phyloP scores from a whole-genome alignment of 2,888 invertebrate species.

The Agrotis puta region DNA sequence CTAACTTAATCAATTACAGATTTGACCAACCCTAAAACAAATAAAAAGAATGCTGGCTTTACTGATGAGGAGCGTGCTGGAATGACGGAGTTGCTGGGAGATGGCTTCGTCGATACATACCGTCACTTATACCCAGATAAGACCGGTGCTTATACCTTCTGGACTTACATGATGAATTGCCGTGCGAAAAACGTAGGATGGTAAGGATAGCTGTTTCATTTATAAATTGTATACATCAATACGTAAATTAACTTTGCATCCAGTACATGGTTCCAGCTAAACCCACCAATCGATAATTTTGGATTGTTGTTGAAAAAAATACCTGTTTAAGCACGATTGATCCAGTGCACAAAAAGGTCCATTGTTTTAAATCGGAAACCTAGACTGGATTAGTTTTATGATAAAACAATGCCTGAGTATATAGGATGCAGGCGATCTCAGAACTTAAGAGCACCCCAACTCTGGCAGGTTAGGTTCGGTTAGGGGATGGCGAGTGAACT shows the following conservation, averaged over 20 bases:
- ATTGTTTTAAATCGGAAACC: no score
- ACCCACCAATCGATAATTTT: background rate
- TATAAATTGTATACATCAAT: background rate
- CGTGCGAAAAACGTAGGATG: slow-evolving; percentile 98
- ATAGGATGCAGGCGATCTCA: no score
- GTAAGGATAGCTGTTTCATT: slow-evolving; percentile 88
- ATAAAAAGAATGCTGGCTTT: slow-evolving; percentile 98
- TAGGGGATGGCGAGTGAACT: no score
- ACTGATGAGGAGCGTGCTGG: slow-evolving; percentile 98
- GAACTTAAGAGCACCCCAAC: no score
- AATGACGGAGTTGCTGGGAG: slow-evolving; percentile 95
- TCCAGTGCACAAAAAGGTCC: no score
- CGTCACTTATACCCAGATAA: slow-evolving; percentile 96
- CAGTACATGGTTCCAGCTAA: background rate
- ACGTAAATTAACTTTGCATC: background rate
- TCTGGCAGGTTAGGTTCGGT: no score
- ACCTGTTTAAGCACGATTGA: no score
- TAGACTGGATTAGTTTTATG: no score
- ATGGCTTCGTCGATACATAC: slow-evolving; percentile 97
- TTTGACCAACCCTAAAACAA: slow-evolving; percentile 98
- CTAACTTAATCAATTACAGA: slow-evolving; percentile 89
- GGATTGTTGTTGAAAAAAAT: no score
- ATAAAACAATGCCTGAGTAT: no score
- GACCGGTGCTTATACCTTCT: slow-evolving; percentile 97
- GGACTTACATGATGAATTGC: slow-evolving; percentile 98